Evolutionary conservation across 64 coral and sea anemone species (phyloP), one percentile per base, ranked within the genome.

Genomic region (Stichodactyla mertensii): DNA sequence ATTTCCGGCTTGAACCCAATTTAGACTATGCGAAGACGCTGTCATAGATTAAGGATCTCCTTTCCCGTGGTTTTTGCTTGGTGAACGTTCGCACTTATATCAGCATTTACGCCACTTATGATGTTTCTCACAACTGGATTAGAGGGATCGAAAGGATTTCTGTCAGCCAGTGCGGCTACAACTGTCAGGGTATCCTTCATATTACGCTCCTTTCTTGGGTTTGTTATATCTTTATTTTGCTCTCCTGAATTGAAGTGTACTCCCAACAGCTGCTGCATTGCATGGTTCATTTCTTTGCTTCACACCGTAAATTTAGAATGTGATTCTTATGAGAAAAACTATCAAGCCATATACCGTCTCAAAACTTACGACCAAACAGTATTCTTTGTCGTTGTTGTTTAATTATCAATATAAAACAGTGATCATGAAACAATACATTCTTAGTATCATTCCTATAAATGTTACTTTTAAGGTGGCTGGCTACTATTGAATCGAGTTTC

Each of bases 191-290:
- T 92, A 51, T 88, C 86, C 55, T 83, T 87, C 87, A 89, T 89
- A n/a, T 86, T 83, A 0, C 77, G 56, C 16, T 62, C 58, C 18
- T 27, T 66, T 28, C 84, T 80, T 58, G 89, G 6, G 16, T 66
- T 82, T 7, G 71, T 86, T 24, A 86, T 61, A 31, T 91, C 89
- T 16, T 91, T 91, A 51, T 91, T 91, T 19, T 91, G 87, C 27
- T 93, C 82, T 0, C 91, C 77, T 7, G 91, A 88, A 60, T 88
- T 28, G 22, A 58, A 88, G 14, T 57, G 51, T 16, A 88, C 81
- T 0, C 67, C 55, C 5, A 77, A 86, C 6, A 91, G 28, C 31
- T 90, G 64, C 55, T 84, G 82, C 83, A 90, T 90, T 16, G 24
- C 54, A 11, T 14, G 53, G 18, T 85, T 85, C 13, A 18, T 86